Evolutionary conservation across 2,888 invertebrate genomes (phyloP), one percentile per base, ranked within the genome.

Genomic region (Stenichneumon culpator): DNA sequence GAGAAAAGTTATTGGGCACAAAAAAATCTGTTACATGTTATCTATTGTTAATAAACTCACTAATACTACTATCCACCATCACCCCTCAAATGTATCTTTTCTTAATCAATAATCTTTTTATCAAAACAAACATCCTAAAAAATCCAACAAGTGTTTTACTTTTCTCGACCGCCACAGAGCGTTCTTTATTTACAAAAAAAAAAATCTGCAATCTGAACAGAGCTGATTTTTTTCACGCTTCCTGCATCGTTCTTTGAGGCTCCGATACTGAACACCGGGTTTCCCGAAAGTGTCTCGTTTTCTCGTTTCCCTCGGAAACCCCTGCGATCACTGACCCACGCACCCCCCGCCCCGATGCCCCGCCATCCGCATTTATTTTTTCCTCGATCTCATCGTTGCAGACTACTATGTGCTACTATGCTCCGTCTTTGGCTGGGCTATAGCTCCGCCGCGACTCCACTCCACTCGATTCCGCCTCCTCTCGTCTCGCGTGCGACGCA

Each of bases 401-500:
- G 44, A 9, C 68, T 50, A 73, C 73, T 73, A 65, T 47, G 19
- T 52, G 52, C 60, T 28, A 22, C 60, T 50, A 52, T 39, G 25
- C 65, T 32, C 9, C 72, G 57, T 67, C 39, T 67, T 73, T 47
- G 65, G 19, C 36, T n/a, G 50, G 36, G 50, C n/a, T 16, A 28
- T 2, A 28, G 32, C 74, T 47, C 32, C 39, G 4, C 28, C 47
- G 44, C 44, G 73, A 25, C 32, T 25, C 73, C 22, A 60, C 57
- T 25, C 60, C 22, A 57, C 73, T 57, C 57, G 25, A 16, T 5
- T 36, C 25, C 73, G 22, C 19, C 44, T 44, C 25, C 73, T 52
- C 60, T 70, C 60, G 63, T 74, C 83, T 70, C 79, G 79, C 83
- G 74, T 74, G 79, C 74, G 63, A 47, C 63, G 36, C 78, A 74